phyloP scores from a whole-genome alignment of 2,797 vertebrate species.

The Coluber constrictor region DNA sequence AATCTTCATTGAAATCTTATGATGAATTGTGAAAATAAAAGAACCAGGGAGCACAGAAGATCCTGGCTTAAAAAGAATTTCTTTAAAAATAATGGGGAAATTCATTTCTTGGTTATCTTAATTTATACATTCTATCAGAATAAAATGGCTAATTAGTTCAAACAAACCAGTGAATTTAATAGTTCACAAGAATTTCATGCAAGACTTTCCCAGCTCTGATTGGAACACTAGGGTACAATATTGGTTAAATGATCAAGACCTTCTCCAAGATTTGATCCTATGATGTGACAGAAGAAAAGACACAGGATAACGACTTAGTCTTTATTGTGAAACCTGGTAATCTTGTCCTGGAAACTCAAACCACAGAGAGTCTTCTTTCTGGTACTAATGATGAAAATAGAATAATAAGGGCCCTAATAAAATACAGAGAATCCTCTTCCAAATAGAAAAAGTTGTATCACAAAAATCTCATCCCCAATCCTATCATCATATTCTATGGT shows the following conservation, averaged over 20 bases:
- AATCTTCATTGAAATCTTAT: slow-evolving; percentile 1
- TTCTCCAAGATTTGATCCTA: neutral
- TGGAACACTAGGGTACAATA: neutral
- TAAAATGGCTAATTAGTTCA: neutral
- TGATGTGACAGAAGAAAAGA: neutral
- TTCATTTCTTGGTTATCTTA: neutral
- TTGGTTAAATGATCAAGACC: neutral
- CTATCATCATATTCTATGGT: neutral
- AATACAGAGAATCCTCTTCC: neutral
- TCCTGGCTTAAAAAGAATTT: too few relatives aligned
- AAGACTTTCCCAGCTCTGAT: neutral
- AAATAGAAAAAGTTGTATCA: neutral
- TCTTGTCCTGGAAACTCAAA: neutral
- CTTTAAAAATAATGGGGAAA: neutral
- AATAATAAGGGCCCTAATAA: neutral
- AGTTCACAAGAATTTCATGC: neutral
- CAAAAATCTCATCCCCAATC: neutral
- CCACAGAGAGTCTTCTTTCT: neutral
- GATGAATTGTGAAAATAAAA: slow-evolving; percentile 16
- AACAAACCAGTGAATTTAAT: neutral
- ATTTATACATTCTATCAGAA: neutral
- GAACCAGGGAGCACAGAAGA: neutral
- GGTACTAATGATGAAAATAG: neutral
- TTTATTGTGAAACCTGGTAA: neutral
- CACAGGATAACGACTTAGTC: neutral